Percentiles rank a stretch among this genome's conserved stretches.
Conservation (phyloP, 1,140 invertebrate species). For the Pectinophora gossypiella region DNA sequence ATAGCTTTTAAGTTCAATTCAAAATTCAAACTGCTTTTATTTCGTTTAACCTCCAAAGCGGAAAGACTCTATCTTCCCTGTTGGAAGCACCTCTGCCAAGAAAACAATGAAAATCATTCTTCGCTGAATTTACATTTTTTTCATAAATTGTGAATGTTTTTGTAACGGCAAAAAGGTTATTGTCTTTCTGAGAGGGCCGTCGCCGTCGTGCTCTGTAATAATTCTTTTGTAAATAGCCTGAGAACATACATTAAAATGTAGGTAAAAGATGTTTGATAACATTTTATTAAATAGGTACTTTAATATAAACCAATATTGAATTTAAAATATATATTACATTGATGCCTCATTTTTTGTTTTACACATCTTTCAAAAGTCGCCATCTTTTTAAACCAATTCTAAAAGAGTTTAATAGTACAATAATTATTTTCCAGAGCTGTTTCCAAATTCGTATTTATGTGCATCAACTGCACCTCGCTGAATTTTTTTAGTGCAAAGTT, state of each 20-base stretch:
- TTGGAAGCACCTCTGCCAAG: background rate
- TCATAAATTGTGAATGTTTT: conserved; percentile 17
- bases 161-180: conserved; percentile 27
- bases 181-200: conserved; percentile 20
- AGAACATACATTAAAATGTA: no score
- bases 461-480: background rate
- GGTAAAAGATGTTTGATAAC: no score
- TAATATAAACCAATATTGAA: no score
- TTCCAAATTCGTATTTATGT: no score
- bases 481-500: conserved; percentile 18
- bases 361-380: no score
- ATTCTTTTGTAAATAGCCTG: background rate
- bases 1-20: background rate
- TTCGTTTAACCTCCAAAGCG: background rate
- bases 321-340: no score
- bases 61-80: conserved; percentile 15
- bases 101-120: conserved; percentile 15
- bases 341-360: no score
- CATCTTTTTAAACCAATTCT: background rate
- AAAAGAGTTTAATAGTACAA: no score
- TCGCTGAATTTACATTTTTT: background rate
- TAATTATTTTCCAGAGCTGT: no score
- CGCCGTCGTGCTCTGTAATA: background rate
- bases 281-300: no score
- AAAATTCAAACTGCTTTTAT: background rate